Conservation (phyloP, 2,797 vertebrate species). For the Gastrophryne carolinensis region DNA sequence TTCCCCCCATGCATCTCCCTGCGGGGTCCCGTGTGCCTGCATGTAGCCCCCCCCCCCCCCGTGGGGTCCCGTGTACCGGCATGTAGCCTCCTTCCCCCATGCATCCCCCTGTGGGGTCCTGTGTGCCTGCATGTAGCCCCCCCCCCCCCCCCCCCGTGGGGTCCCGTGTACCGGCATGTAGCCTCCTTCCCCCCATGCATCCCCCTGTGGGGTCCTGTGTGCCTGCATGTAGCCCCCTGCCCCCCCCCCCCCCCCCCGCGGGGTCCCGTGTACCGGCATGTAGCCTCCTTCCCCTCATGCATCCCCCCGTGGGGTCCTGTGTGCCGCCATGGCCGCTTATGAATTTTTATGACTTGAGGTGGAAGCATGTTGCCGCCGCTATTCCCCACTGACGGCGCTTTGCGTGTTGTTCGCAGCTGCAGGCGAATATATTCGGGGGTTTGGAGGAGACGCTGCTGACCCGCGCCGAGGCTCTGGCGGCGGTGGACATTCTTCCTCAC, state of each 20-base stretch:
- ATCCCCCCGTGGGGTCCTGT: conserved; percentile 80
- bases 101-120: no score
- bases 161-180: no score
- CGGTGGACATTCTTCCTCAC: conserved; percentile 89
- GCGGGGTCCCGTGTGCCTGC: no score
- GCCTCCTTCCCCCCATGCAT: no score
- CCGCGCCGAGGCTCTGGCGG: conserved; percentile 93
- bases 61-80: no score
- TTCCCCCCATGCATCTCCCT: no score
- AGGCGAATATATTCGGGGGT: conserved; percentile 96
- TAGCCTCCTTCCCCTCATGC: no score
- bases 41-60: no score
- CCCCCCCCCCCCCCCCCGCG: conserved; percentile 53
- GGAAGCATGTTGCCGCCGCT: conserved; percentile 86
- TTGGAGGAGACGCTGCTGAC: conserved; percentile 97
- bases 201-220: no score
- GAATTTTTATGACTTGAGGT: conserved; percentile 97
- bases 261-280: no score
- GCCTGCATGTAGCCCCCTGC: conserved; percentile 51
- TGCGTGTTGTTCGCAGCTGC: conserved; percentile 87
- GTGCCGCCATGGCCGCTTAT: conserved; percentile 87
- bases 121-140: conserved; percentile 65
- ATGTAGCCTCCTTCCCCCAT: no score
- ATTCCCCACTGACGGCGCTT: conserved; percentile 91
- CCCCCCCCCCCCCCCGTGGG: conserved; percentile 60